phyloP scores from a whole-genome alignment of 2,113 vertebrate species.

The Lycaon pictus region DNA sequence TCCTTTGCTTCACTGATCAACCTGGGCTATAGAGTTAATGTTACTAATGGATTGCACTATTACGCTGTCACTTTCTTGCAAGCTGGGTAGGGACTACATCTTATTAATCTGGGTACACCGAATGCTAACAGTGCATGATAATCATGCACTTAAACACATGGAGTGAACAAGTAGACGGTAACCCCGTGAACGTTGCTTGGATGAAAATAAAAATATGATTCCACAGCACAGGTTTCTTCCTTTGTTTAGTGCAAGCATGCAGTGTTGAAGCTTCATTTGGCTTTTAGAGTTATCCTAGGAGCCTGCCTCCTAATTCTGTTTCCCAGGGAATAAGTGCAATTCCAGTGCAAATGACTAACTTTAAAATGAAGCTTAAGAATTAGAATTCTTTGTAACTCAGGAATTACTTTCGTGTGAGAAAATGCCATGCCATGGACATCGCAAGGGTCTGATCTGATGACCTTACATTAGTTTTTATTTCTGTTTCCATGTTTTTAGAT shows the following conservation, averaged over 20 bases:
- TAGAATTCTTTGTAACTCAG: not conserved
- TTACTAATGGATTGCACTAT: not conserved
- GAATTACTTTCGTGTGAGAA: slow-evolving; percentile 62
- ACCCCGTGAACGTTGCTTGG: not conserved
- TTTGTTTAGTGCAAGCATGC: not conserved
- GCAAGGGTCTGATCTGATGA: slow-evolving; percentile 39
- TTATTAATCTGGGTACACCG: not conserved
- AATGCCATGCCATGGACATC: not conserved
- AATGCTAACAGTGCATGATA: not conserved
- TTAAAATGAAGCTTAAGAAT: slow-evolving; percentile 21
- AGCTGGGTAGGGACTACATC: not conserved
- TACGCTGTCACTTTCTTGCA: slow-evolving; percentile 49
- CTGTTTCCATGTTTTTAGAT: slow-evolving; percentile 61
- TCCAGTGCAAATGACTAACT: slow-evolving; percentile 2
- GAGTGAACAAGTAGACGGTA: not conserved
- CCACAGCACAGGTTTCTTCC: not conserved
- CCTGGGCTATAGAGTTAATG: not conserved
- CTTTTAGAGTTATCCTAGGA: not conserved
- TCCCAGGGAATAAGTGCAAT: slow-evolving; percentile 10
- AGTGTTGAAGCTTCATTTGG: not conserved
- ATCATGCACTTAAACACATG: slow-evolving; percentile 13
- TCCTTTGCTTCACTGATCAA: slow-evolving; percentile 24
- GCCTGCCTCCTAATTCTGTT: not conserved
- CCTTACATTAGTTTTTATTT: slow-evolving; percentile 52
- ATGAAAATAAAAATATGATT: slow-evolving; percentile 29